Base-by-base conservation (phyloP, 2,797 vertebrate genomes). In the Xenops minutus region DNA sequence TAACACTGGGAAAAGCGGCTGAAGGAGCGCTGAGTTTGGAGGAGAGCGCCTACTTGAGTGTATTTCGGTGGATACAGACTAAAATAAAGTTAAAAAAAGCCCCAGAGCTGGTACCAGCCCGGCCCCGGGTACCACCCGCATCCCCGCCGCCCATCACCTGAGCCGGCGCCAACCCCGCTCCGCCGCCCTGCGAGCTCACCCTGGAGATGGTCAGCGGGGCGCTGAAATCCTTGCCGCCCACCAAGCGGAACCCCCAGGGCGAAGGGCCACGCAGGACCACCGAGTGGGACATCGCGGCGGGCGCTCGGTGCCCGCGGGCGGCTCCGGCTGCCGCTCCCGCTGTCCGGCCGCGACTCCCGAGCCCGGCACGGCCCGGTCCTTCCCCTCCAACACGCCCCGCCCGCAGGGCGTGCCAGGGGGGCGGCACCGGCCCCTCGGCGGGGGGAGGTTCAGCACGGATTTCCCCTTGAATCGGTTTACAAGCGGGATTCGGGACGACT, bases 181-280 rank as follows among this genome's bases (percentile, higher is more conserved):
- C 61, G 15, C n/a, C 12, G 27, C 72, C 58, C 64, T 18, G 23
- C 77, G 11, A 21, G 34, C 99, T 97, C 98, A 99, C 99, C 99
- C 99, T 98, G 86, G 99, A 99, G 97, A 99, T 98, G 94, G 99
- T 99, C 91, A 99, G 95, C 56, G 99, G 99, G 18, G 99, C 98
- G 97, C 98, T 99, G 98, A 99, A 99, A 52, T 99, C 99, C 66
- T 99, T 98, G 88, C 99, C 99, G 85, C 99, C 99, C 94, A 99
- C 99, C 96, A 99, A 97, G 3, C 99, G 98, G 96, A 99, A 99
- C 1, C 99, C 99, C 99, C 99, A 99, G 5, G 99, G 99, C 94
- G 99, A 99, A 85, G 99, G 99, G 89, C 99, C 99, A 41, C 95
- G 98, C 62, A 99, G 98, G 74, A 98, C 98, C 97, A 99, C 98